Evolutionary conservation across 2,888 invertebrate species (phyloP).

Genomic region (Phymatocera aterrima): DNA sequence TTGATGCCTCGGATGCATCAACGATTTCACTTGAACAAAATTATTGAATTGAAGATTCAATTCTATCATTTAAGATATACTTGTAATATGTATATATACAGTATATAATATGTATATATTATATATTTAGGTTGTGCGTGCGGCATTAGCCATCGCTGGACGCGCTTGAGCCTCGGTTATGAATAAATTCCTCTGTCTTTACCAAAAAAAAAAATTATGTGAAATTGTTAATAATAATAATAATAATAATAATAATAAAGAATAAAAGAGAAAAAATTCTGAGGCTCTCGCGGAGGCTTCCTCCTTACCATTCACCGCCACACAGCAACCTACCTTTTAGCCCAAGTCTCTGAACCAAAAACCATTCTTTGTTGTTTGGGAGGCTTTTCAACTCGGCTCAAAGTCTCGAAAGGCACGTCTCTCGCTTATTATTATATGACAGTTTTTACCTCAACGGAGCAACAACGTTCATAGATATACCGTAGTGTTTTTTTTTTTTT

Average conservation of each 20-base stretch:
- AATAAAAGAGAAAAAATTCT: not conserved
- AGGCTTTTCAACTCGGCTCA: slow-evolving; percentile 10
- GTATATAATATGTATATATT: not conserved
- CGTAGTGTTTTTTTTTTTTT: slow-evolving; percentile 3
- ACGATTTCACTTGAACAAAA: not conserved
- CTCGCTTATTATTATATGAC: slow-evolving; percentile 5
- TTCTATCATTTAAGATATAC: not conserved
- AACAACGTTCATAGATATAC: slow-evolving; percentile 11
- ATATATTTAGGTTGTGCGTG: slow-evolving; percentile 23
- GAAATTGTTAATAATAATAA: not conserved
- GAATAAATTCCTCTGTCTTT: not conserved
- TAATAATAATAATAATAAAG: not conserved
- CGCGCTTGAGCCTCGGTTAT: slow-evolving; percentile 15
- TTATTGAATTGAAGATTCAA: not conserved
- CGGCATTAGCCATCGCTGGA: slow-evolving; percentile 15
- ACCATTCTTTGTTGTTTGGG: slow-evolving; percentile 26
- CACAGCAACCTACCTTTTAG: slow-evolving; percentile 21
- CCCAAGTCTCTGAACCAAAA: slow-evolving; percentile 38
- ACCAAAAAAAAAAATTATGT: not conserved
- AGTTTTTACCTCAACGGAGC: not conserved
- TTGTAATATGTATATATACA: not conserved
- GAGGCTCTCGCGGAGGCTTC: slow-evolving; percentile 25
- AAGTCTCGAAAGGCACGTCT: slow-evolving; percentile 25
- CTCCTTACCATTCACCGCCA: slow-evolving; percentile 26
- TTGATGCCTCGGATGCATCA: slow-evolving; percentile 6